phyloP scores from a whole-genome alignment of 2,113 vertebrate genomes.

The Neogale vison region DNA sequence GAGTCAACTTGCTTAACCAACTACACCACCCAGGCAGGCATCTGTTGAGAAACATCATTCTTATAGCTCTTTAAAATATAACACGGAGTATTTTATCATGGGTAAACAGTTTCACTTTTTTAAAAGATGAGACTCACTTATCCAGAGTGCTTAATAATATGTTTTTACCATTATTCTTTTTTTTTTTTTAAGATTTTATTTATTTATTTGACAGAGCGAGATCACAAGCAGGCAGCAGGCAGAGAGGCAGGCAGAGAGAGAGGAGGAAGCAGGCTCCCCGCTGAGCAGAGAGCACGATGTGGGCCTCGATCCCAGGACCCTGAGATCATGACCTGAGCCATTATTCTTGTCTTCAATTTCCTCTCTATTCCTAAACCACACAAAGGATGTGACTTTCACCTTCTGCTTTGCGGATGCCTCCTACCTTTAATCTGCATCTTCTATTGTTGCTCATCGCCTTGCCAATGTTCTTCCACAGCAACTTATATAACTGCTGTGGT shows the following conservation, averaged over 20 bases:
- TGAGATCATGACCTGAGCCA: too few relatives aligned
- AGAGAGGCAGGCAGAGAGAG: too few relatives aligned
- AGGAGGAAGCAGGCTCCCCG: too few relatives aligned
- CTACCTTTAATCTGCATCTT: not conserved
- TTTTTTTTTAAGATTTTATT: too few relatives aligned
- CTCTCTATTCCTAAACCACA: not conserved
- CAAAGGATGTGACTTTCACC: rapidly evolving
- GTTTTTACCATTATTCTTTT: not conserved
- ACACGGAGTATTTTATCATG: not conserved
- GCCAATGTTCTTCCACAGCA: not conserved
- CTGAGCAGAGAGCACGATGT: too few relatives aligned
- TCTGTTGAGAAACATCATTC: not conserved
- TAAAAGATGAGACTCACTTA: not conserved
- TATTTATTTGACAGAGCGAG: too few relatives aligned
- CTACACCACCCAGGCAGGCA: not conserved
- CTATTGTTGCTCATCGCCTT: not conserved
- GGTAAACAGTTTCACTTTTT: not conserved
- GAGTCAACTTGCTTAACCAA: not conserved
- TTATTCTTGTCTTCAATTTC: not conserved
- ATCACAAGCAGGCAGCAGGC: too few relatives aligned
- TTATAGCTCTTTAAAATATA: not conserved
- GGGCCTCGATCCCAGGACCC: too few relatives aligned
- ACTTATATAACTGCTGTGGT: not conserved
- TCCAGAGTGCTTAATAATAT: not conserved
- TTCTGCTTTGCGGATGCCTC: not conserved